Conservation (phyloP, 2,888 invertebrate genomes). For the Catotricha subobsoleta region DNA sequence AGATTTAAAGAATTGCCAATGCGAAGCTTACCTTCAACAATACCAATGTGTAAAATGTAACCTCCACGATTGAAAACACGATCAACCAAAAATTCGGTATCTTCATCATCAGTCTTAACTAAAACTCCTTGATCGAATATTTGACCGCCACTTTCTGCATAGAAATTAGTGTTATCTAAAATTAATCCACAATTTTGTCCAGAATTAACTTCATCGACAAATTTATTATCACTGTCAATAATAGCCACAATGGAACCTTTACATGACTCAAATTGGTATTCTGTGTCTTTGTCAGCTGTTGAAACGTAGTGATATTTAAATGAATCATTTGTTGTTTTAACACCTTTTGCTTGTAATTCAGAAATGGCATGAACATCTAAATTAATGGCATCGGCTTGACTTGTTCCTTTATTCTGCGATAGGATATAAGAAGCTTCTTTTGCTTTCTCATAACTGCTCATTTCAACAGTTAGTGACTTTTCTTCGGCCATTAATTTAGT, state of each 20-base stretch:
- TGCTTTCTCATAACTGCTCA: conserved; percentile 77
- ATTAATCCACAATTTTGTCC: conserved; percentile 86
- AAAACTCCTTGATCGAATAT: conserved; percentile 91
- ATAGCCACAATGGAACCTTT: conserved; percentile 66
- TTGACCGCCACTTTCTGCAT: conserved; percentile 98
- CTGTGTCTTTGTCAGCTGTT: conserved; percentile 43
- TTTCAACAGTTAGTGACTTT: conserved; percentile 71
- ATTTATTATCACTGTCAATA: conserved; percentile 51
- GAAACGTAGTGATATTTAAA: conserved; percentile 79
- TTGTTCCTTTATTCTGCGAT: conserved; percentile 73
- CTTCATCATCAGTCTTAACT: conserved; percentile 48
- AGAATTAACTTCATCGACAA: conserved; percentile 62
- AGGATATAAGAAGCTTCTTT: conserved; percentile 74
- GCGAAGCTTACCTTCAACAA: conserved; percentile 62
- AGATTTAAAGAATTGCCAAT: conserved; percentile 73
- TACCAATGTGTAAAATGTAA: conserved; percentile 85
- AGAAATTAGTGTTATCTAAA: conserved; percentile 84
- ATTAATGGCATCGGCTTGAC: conserved; percentile 65
- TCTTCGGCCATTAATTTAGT: conserved; percentile 98
- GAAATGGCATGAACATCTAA: conserved; percentile 91
- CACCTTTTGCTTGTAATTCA: conserved; percentile 58
- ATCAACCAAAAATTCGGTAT: conserved; percentile 79
- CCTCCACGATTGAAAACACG: conserved; percentile 92
- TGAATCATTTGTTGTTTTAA: conserved; percentile 75
- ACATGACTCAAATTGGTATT: conserved; percentile 59